These are phyloP conservation scores for Drosophila mayri DNA, from an alignment of 1,140 invertebrate genomes.

Conservation along the genomic window DNA sequence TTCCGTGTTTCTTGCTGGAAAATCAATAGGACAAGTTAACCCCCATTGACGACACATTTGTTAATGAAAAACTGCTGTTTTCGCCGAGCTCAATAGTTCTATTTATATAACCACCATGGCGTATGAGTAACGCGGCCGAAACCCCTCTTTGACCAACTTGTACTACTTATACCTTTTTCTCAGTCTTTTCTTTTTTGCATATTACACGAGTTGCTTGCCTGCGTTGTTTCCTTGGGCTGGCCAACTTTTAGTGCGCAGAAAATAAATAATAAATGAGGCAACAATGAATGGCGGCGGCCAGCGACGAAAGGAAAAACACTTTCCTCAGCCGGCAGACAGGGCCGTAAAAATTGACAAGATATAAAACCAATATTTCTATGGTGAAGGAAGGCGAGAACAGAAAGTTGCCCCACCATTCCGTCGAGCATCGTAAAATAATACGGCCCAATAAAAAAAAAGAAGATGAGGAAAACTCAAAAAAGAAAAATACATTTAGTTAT, in stretches of 20 bases:
- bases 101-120: constrained; percentile 35
- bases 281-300: constrained; percentile 20
- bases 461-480: constrained; percentile 14
- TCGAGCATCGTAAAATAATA: constrained; percentile 52
- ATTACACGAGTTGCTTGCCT: constrained; percentile 53
- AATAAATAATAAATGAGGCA: constrained; percentile 65
- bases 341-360: constrained; percentile 56
- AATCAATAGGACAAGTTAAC: constrained; percentile 59
- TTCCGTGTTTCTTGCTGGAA: constrained; percentile 10
- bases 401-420: constrained; percentile 26
- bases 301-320: constrained; percentile 20
- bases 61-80: constrained; percentile 66
- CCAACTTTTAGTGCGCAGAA: constrained; percentile 53
- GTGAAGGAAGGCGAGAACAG: constrained; percentile 13
- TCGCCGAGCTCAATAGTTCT: constrained; percentile 26
- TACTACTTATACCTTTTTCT: neutral
- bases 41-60: constrained; percentile 31
- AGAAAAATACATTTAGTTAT: constrained; percentile 52
- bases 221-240: constrained; percentile 18
- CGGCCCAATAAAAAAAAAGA: constrained; percentile 28
- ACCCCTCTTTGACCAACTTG: constrained; percentile 19
- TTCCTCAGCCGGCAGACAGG: constrained; percentile 15
- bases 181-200: constrained; percentile 54
- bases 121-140: constrained; percentile 59
- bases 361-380: constrained; percentile 50